Evolutionary conservation across 2,113 vertebrate genomes (phyloP).

Genomic region (Microtus richardsoni): DNA sequence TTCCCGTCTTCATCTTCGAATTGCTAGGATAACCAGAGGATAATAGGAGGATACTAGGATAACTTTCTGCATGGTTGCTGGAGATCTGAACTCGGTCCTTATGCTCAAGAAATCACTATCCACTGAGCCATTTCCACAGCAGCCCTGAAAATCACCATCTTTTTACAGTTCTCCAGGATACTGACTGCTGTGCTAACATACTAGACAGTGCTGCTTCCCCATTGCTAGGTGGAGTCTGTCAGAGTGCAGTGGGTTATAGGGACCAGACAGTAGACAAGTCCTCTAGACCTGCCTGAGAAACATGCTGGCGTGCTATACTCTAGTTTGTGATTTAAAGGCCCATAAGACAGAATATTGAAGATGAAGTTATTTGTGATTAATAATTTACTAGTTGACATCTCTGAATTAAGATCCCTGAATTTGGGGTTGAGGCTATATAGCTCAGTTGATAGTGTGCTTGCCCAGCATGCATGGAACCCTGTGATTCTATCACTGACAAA

Average conservation of each 20-base stretch:
- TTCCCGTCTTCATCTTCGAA: neutral
- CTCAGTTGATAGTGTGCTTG: neutral
- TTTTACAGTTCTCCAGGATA: neutral
- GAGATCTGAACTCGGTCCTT: neutral
- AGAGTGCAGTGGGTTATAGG: neutral
- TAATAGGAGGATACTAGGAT: no score
- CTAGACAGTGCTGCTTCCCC: neutral
- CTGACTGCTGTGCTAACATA: neutral
- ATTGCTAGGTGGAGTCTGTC: neutral
- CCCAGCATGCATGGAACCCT: neutral
- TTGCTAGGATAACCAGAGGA: neutral
- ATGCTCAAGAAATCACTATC: neutral
- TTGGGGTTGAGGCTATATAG: neutral
- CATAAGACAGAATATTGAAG: neutral
- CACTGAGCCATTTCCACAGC: neutral
- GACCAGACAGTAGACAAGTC: neutral
- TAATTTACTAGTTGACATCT: neutral
- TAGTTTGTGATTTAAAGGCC: neutral
- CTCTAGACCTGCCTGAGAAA: neutral
- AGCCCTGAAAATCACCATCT: neutral
- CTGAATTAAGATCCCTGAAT: neutral
- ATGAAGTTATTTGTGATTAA: conserved; percentile 30
- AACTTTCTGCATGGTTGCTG: neutral
- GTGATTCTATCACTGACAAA: neutral
- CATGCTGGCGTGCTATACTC: neutral